These are phyloP conservation scores for Cavia porcellus DNA, from an alignment of 2,113 vertebrate species.

Conservation along the genomic window DNA sequence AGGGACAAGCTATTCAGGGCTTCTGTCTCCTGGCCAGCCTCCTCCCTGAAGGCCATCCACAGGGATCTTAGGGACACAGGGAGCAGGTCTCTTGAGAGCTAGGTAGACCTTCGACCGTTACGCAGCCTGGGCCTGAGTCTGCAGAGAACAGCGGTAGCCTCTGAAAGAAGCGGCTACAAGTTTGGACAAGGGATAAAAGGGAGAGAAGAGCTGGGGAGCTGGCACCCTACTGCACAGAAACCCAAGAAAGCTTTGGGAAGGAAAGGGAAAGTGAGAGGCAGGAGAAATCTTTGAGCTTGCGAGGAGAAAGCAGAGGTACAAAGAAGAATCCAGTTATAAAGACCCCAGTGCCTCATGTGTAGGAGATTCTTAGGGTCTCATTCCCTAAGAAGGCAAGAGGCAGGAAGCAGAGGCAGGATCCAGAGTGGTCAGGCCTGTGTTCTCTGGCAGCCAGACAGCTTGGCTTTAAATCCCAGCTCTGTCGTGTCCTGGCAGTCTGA, in stretches of 20 bases:
- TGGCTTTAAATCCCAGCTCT: background rate
- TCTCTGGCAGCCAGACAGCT: background rate
- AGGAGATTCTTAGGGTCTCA: background rate
- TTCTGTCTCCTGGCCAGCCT: slow-evolving; percentile 40
- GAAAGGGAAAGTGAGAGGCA: background rate
- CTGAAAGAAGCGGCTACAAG: background rate
- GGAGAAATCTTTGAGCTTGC: background rate
- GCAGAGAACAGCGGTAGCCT: background rate
- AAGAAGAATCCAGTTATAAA: background rate
- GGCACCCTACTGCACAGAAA: background rate
- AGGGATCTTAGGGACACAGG: background rate
- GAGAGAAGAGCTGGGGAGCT: background rate
- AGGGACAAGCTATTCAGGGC: slow-evolving; percentile 54
- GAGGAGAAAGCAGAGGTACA: background rate
- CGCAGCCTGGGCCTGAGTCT: background rate
- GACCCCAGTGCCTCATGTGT: background rate
- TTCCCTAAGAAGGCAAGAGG: background rate
- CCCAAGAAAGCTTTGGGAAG: background rate
- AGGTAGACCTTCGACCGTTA: background rate
- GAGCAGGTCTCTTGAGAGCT: background rate
- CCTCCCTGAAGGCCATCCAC: background rate
- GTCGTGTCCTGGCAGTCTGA: background rate
- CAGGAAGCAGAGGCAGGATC: background rate
- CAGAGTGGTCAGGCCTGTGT: background rate
- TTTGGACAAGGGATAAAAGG: slow-evolving; percentile 34